A percentile compares a stretch with the other conserved stretches of the same genome.
phyloP scores from a whole-genome alignment of 2,888 invertebrate species.

The Mythimna vitellina region DNA sequence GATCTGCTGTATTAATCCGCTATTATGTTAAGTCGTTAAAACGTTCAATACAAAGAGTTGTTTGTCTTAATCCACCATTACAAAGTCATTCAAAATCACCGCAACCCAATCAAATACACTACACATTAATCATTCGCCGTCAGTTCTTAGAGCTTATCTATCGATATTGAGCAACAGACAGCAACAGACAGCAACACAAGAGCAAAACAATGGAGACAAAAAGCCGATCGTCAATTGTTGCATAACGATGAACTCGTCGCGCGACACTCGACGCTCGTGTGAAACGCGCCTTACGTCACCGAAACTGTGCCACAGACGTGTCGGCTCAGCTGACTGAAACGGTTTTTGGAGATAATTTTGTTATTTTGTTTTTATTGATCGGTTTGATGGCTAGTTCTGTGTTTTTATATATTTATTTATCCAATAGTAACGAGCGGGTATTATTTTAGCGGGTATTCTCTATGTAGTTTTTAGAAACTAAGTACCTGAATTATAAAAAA shows the following conservation, averaged over 20 bases:
- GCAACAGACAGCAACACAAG: constrained; percentile 5
- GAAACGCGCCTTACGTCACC: constrained; percentile 60
- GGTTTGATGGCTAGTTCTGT: not conserved
- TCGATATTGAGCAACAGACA: constrained; percentile 40
- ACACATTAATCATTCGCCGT: constrained; percentile 2
- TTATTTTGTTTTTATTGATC: constrained; percentile 1
- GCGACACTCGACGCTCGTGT: constrained; percentile 61
- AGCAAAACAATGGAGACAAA: constrained; percentile 53
- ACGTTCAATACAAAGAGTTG: constrained; percentile 1
- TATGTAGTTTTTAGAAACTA: not conserved
- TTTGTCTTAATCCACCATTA: constrained; percentile 1
- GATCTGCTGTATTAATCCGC: not conserved
- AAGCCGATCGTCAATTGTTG: constrained; percentile 46
- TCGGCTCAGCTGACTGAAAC: constrained; percentile 17
- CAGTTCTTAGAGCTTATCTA: constrained; percentile 2
- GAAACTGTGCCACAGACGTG: constrained; percentile 52
- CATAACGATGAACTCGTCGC: constrained; percentile 52
- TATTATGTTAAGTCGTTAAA: not conserved
- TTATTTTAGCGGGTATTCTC: not conserved
- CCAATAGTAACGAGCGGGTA: not conserved
- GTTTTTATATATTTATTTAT: not conserved
- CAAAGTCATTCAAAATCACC: not conserved
- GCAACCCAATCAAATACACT: not conserved
- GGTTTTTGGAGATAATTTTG: not conserved
- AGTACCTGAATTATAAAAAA: not conserved